Evolutionary conservation across 2,888 invertebrate genomes (phyloP).

Genomic region (Oscheius onirici): DNA sequence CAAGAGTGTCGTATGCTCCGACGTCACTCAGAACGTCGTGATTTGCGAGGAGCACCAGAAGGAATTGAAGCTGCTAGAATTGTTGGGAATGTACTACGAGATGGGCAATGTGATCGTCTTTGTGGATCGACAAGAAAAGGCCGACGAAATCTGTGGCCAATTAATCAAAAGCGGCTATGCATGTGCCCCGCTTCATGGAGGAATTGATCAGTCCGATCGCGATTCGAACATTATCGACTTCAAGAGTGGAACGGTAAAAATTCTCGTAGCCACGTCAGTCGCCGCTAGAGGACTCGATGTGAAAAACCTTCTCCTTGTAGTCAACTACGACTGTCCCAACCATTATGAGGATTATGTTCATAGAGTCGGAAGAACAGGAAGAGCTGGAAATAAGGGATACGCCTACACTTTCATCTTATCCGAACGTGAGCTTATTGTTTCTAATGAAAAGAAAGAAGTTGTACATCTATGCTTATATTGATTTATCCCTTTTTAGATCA

Average conservation of each 20-base stretch:
- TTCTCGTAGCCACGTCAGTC: conserved; percentile 94
- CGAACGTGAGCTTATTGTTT: conserved; percentile 74
- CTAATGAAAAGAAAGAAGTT: background rate
- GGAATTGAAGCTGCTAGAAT: conserved; percentile 92
- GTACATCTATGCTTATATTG: too few relatives aligned
- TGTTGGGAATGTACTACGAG: conserved; percentile 77
- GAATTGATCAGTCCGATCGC: conserved; percentile 98
- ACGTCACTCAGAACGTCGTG: conserved; percentile 93
- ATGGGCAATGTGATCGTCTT: conserved; percentile 91
- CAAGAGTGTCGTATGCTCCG: conserved; percentile 94
- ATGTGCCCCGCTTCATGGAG: conserved; percentile 91
- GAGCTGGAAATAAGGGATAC: conserved; percentile 90
- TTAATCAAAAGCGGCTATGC: conserved; percentile 83
- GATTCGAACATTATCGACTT: conserved; percentile 97
- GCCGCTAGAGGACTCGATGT: conserved; percentile 98
- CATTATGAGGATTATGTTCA: conserved; percentile 99
- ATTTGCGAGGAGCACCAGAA: conserved; percentile 94
- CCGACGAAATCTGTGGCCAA: conserved; percentile 28
- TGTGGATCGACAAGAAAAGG: conserved; percentile 88
- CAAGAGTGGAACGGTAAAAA: conserved; percentile 89
- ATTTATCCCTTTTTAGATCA: conserved; percentile 75
- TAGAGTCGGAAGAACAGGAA: conserved; percentile 77
- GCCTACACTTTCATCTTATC: conserved; percentile 96
- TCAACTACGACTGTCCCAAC: conserved; percentile 99
- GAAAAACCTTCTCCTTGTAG: conserved; percentile 93